These are phyloP conservation scores for Abrostola triplasia DNA, from an alignment of 2,888 invertebrate species.

Conservation along the genomic window DNA sequence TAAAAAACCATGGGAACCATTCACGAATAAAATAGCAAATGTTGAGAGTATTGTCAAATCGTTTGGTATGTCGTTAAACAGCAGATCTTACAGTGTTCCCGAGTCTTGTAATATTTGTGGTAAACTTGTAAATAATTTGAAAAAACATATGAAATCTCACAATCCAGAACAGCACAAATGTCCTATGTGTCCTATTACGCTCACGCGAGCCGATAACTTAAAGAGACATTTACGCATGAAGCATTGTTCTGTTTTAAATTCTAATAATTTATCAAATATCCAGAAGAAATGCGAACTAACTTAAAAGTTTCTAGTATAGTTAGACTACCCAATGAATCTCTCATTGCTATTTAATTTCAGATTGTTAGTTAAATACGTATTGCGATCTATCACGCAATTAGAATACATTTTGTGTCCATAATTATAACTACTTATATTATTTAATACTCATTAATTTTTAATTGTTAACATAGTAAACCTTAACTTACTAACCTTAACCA, in stretches of 20 bases:
- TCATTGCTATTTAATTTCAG: slow-evolving; percentile 31
- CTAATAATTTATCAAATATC: slow-evolving; percentile 79
- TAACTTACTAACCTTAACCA: slow-evolving; percentile 39
- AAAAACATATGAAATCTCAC: slow-evolving; percentile 91
- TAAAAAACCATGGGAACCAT: slow-evolving; percentile 78
- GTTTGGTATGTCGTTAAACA: slow-evolving; percentile 73
- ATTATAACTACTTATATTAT: slow-evolving; percentile 12
- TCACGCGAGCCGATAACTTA: slow-evolving; percentile 91
- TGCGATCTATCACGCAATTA: slow-evolving; percentile 39
- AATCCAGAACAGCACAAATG: slow-evolving; percentile 90
- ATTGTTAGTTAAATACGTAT: slow-evolving; percentile 41
- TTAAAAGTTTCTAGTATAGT: slow-evolving; percentile 38
- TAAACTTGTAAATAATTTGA: slow-evolving; percentile 90
- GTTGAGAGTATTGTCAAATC: slow-evolving; percentile 80
- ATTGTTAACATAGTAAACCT: slow-evolving; percentile 46
- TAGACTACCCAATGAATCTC: slow-evolving; percentile 24
- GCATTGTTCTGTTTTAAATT: slow-evolving; percentile 82
- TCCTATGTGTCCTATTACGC: slow-evolving; percentile 89
- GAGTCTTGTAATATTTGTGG: slow-evolving; percentile 90
- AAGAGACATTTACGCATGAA: slow-evolving; percentile 91
- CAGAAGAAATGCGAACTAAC: slow-evolving; percentile 73
- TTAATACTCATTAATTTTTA: slow-evolving; percentile 41
- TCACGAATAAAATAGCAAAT: slow-evolving; percentile 75
- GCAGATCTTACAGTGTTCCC: slow-evolving; percentile 73
- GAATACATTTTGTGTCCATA: slow-evolving; percentile 31